Base-by-base conservation (phyloP, 2,113 vertebrate species). In the Agapornis roseicollis region DNA sequence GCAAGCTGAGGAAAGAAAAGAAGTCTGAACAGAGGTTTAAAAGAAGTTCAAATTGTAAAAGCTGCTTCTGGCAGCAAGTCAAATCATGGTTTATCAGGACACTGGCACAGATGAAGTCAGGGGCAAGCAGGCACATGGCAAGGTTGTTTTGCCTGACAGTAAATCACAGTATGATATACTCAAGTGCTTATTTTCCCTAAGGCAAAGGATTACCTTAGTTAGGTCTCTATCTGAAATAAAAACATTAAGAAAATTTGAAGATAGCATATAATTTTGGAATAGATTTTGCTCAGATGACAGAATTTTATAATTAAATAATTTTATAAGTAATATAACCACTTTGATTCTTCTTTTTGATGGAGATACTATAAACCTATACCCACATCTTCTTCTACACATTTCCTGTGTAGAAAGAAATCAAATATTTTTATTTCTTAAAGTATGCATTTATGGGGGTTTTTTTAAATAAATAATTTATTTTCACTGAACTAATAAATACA, bases 401-500 rank as follows among this genome's bases (percentile, higher is more conserved):
- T 65, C 28, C 33, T 87, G 31, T n/a, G 20, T n/a, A 23, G 55
- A n/a, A 58, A 58, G 33, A 23, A 58, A 23, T 58, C 6, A 58
- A 23, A 58, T 58, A n/a, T 31, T 88, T 81, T 71, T 31, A 71
- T 87, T 85, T 66, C 42, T 52, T 90, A 69, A 72, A 72, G 6
- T 76, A 2, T 55, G 4, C 13, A 1, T 74, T 82, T 37, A 19
- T 44, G 8, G 37, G 22, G 0, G 0, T 0, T 11, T 81, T 42
- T 61, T 73, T 22, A 10, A 3, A 42, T 39, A 71, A 85, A 42
- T 4, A 16, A 49, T 70, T 82, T 61, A 12, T 91, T 82, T 82
- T 73, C 13, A 70, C 5, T 56, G 8, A 73, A 92, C 31, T 39
- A 64, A 61, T 64, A 60, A 60, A 76, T 15, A 35, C 2, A 64